Evolutionary conservation across 2,797 vertebrate genomes (phyloP).

Genomic region (Clarias laeviceps): DNA sequence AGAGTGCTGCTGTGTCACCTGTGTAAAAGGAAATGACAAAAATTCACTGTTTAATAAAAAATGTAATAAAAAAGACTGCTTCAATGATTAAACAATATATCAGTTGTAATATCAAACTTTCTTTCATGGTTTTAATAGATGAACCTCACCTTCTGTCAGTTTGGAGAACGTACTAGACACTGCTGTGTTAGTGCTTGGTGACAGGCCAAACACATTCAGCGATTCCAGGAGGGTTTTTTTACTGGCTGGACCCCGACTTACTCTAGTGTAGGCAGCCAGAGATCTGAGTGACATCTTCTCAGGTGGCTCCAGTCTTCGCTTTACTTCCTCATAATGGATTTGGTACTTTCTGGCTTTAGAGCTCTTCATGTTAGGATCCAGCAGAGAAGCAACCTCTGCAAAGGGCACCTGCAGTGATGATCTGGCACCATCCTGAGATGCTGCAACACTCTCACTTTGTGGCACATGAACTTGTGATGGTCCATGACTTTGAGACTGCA

Average conservation of each 20-base stretch:
- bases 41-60: too few species aligned
- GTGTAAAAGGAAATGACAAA: neutral
- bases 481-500: constrained; percentile 18
- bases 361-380: constrained; percentile 84
- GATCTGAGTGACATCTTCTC: constrained; percentile 84
- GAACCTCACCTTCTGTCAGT: constrained; percentile 76
- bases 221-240: constrained; percentile 79
- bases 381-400: constrained; percentile 79
- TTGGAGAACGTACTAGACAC: constrained; percentile 83
- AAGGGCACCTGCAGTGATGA: constrained; percentile 71
- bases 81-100: neutral
- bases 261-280: constrained; percentile 80
- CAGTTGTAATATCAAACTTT: neutral
- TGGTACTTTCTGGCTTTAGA: constrained; percentile 78
- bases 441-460: constrained; percentile 29
- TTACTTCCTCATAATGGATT: constrained; percentile 80
- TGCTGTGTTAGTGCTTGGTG: constrained; percentile 79
- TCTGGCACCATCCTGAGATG: constrained; percentile 39
- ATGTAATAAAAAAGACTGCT: neutral
- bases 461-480: constrained; percentile 38
- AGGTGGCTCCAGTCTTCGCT: constrained; percentile 76
- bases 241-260: constrained; percentile 82
- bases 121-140: neutral
- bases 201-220: constrained; percentile 74
- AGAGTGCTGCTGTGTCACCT: constrained; percentile 78